Base-by-base conservation (phyloP, 30 jellyfish, hydroid and myxozoan genomes). In the Pelagia noctiluca region DNA sequence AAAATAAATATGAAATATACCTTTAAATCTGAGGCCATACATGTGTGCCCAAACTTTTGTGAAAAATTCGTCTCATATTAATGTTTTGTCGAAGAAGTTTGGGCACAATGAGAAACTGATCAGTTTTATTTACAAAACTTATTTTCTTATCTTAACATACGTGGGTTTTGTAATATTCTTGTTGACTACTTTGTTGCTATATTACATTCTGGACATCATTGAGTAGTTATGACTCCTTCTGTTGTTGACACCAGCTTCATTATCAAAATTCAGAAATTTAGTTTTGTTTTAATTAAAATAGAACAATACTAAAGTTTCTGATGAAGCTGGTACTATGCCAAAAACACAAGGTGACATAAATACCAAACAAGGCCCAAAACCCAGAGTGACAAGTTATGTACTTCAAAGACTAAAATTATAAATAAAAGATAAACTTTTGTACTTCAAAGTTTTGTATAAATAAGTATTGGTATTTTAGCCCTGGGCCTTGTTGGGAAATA, bases 91-190 rank as follows among this genome's bases (percentile, higher is more conserved):
- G 0, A 1, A 1, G 36, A 62, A 62, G 36, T 62, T 23, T 62
- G 75, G 49, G 75, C 75, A 62, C 75, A 62, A 62, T 62, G 12
- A 62, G 75, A 62, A 62, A 62, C 75, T 62, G 54, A 34, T 66
- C 79, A 25, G 30, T 46, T 24, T 66, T 25, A 25, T 66, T 16
- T 32, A 46, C 16, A 66, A 25, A 22, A 8, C 52, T 13, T 8
- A 13, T 66, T 25, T 66, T 29, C 10, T 25, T 66, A 25, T 0
- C 30, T 16, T 4, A 33, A 8, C 57, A 5, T 42, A 8, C 16
- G 8, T 5, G 57, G 57, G 12, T 42, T 42, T 42, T 5, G 16
- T 42, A 42, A 5, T 42, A 16, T 8, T 42, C 12, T 8, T 5
- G 8, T 5, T 5, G 16, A 42, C 57, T 42, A 16, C 16, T 8